Evolutionary conservation across 2,888 invertebrate species (phyloP), one percentile per base, ranked within the genome.

Genomic region (Lithosia quadra): DNA sequence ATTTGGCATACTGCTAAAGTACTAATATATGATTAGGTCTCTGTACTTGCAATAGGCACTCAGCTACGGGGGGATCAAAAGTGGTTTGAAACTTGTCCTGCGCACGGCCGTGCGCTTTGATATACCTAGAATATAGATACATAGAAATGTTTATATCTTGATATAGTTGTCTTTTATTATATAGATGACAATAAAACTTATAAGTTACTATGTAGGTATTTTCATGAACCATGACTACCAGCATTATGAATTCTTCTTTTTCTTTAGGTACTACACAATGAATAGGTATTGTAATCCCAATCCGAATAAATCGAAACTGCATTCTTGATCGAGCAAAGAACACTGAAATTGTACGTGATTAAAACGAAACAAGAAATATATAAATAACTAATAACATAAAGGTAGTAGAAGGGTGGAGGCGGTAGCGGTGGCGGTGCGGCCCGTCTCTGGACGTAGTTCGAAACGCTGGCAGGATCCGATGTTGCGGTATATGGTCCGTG

Each of bases 401-500:
- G 63, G 79, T 71, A 78, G 74, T 79, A 78, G 73, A 77, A 76
- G 77, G 62, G 69, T 56, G 67, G 72, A 69, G 72, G 81, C 70
- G 75, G 81, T 74, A 76, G 75, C 76, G 78, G 76, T 77, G 79
- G 72, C 75, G 49, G 49, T 75, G 79, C 77, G 76, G 72, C 72
- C 73, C 70, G 77, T 74, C 69, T 75, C 69, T 69, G 75, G 73
- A 75, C 79, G 83, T 79, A 71, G 72, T 69, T 67, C 71, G 72
- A 70, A 68, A 77, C 68, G 79, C 80, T 77, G 80, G 66, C 84
- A 88, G 86, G 88, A 89, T 87, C 86, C 86, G 90, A 87, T 91
- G 90, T 90, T 89, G 90, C 88, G 90, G 86, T 93, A 92, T 92
- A 94, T 95, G 92, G 91, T 81, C 91, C 93, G 93, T 94, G 90